Percentiles rank a stretch among this genome's conserved stretches.
phyloP scores from a whole-genome alignment of 2,113 vertebrate genomes.

The Notarius quadriscutis region DNA sequence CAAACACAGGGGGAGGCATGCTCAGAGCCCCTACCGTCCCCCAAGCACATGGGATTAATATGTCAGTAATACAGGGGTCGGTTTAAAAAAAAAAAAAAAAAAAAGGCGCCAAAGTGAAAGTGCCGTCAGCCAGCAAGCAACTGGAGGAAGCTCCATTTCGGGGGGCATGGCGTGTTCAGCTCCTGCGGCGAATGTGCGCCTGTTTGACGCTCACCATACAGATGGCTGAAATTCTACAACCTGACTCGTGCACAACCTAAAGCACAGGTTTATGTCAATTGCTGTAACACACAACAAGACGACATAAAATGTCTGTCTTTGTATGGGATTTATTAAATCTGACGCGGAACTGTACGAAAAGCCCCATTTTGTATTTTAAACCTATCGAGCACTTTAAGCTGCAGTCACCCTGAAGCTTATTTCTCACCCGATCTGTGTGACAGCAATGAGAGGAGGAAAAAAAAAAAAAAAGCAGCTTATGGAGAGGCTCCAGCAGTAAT shows the following conservation, averaged over 20 bases:
- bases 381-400: background rate
- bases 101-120: too few relatives aligned
- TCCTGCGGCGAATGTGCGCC: too few relatives aligned
- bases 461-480: constrained; percentile 22
- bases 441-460: constrained; percentile 7
- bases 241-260: background rate
- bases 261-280: background rate
- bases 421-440: background rate
- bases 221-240: background rate
- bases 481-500: constrained; percentile 40
- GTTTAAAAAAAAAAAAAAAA: too few relatives aligned
- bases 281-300: background rate
- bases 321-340: background rate
- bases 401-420: background rate
- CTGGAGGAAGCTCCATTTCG: too few relatives aligned
- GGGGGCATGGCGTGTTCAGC: too few relatives aligned
- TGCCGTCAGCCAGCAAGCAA: too few relatives aligned
- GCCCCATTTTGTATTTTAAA: background rate
- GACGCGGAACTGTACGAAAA: background rate
- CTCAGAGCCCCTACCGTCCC: too few relatives aligned
- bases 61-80: too few relatives aligned
- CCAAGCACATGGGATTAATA: too few relatives aligned
- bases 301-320: background rate
- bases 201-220: background rate
- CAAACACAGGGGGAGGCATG: too few relatives aligned